phyloP scores from a whole-genome alignment of 2,797 vertebrate genomes.

The Oreochromis mossambicus region DNA sequence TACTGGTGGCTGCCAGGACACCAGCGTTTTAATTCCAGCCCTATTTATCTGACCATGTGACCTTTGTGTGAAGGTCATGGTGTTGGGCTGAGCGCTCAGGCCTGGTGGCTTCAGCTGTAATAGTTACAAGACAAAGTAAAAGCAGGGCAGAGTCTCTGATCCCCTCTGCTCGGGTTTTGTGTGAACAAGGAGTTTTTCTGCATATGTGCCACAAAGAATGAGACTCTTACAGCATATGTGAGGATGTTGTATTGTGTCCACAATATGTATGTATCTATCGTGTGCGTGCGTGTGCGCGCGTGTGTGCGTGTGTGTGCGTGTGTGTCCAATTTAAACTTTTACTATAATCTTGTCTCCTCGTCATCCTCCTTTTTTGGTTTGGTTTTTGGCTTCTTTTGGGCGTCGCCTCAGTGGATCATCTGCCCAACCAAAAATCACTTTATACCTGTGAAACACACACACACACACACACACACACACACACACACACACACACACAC shows the following conservation, averaged over 20 bases:
- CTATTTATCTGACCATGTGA: no score
- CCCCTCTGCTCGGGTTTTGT: background rate
- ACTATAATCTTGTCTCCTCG: background rate
- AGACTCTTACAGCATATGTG: background rate
- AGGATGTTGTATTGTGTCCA: background rate
- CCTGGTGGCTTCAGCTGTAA: background rate
- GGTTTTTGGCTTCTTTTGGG: no score
- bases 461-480: no score
- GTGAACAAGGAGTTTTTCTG: background rate
- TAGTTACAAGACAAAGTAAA: background rate
- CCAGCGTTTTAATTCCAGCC: no score
- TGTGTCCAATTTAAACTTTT: no score
- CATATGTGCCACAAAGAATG: background rate
- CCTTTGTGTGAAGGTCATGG: background rate
- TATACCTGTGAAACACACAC: no score
- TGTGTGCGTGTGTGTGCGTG: no score
- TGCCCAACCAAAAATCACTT: no score
- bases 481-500: no score
- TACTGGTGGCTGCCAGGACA: no score
- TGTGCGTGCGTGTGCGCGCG: no score
- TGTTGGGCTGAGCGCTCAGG: background rate
- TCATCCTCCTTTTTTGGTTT: background rate
- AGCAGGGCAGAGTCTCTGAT: background rate
- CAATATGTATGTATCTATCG: background rate
- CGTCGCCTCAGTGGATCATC: background rate